A percentile compares a stretch with the other conserved stretches of the same genome.
Evolutionary conservation across 1,140 invertebrate species (phyloP).

Genomic region (Bombus turneri): DNA sequence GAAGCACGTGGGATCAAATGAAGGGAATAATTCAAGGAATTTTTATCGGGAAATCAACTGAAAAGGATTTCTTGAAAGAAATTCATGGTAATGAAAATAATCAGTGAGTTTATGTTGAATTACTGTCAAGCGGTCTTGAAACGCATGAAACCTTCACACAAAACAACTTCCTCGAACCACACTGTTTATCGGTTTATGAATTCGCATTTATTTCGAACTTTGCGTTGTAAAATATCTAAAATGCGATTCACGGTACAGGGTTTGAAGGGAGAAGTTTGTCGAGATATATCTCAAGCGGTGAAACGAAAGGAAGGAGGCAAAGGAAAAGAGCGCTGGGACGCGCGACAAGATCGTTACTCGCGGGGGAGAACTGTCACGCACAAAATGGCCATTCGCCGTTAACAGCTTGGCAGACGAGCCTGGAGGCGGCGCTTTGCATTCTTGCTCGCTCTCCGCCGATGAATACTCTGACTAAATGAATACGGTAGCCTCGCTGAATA

Average conservation of each 20-base stretch:
- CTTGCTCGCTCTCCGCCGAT: slow-evolving; percentile 35
- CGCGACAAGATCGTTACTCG: slow-evolving; percentile 45
- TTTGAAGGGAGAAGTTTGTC: no score
- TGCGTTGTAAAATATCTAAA: background rate
- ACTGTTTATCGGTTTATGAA: slow-evolving; percentile 44
- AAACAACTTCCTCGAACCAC: slow-evolving; percentile 50
- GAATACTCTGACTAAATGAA: slow-evolving; percentile 12
- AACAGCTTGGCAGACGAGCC: slow-evolving; percentile 75
- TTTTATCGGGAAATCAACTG: background rate
- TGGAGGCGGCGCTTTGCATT: slow-evolving; percentile 72
- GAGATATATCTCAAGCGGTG: background rate
- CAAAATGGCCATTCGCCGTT: slow-evolving; percentile 83
- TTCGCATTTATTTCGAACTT: background rate
- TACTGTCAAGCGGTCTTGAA: slow-evolving; percentile 66
- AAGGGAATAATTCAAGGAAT: background rate
- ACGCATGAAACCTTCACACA: slow-evolving; percentile 43
- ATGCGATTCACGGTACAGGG: background rate
- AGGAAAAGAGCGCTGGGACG: slow-evolving; percentile 32
- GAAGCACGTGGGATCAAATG: slow-evolving; percentile 40
- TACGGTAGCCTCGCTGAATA: background rate
- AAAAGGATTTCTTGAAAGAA: background rate
- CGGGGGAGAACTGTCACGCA: slow-evolving; percentile 80
- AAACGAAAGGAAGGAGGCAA: slow-evolving; percentile 9
- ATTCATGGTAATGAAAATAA: background rate
- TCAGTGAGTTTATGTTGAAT: slow-evolving; percentile 14